Conservation (phyloP, 2,888 invertebrate genomes). For the Druceiella hillmani region DNA sequence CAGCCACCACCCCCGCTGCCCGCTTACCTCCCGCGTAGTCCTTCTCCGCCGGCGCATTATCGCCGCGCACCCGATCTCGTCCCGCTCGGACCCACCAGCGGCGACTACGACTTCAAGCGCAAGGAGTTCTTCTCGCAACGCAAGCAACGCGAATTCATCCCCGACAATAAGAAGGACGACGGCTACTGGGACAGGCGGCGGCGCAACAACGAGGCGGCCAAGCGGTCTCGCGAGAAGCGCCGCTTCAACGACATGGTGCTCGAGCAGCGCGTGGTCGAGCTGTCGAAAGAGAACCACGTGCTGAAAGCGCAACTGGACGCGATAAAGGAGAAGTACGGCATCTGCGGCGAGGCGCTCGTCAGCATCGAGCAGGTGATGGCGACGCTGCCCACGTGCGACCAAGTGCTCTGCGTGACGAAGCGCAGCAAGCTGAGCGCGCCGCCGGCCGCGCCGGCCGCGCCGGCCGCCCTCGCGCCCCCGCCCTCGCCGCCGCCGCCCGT, state of each 20-base stretch:
- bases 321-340: slow-evolving; percentile 89
- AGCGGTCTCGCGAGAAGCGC: slow-evolving; percentile 92
- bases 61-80: no score
- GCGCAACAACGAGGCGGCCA: slow-evolving; percentile 96
- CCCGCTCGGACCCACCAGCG: no score
- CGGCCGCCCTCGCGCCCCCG: slow-evolving; percentile 48
- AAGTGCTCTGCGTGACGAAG: slow-evolving; percentile 79
- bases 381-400: slow-evolving; percentile 77
- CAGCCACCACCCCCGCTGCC: slow-evolving; percentile 34
- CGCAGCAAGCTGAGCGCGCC: slow-evolving; percentile 51
- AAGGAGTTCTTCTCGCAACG: slow-evolving; percentile 85
- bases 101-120: slow-evolving; percentile 58
- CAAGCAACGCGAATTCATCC: slow-evolving; percentile 94
- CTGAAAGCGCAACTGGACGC: slow-evolving; percentile 89
- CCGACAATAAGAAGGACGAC: slow-evolving; percentile 94
- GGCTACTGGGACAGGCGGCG: slow-evolving; percentile 96
- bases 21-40: slow-evolving; percentile 42
- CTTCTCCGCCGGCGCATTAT: slow-evolving; percentile 58
- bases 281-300: slow-evolving; percentile 93
- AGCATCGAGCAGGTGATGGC: slow-evolving; percentile 87
- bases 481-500: slow-evolving; percentile 48
- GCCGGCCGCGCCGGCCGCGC: slow-evolving; percentile 52
- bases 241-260: slow-evolving; percentile 95
- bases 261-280: slow-evolving; percentile 87
- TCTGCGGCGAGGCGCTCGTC: slow-evolving; percentile 80